Percentiles rank a stretch among this genome's conserved stretches.
phyloP scores from a whole-genome alignment of 2,888 invertebrate species.

The Zhuqinia jingwanae region DNA sequence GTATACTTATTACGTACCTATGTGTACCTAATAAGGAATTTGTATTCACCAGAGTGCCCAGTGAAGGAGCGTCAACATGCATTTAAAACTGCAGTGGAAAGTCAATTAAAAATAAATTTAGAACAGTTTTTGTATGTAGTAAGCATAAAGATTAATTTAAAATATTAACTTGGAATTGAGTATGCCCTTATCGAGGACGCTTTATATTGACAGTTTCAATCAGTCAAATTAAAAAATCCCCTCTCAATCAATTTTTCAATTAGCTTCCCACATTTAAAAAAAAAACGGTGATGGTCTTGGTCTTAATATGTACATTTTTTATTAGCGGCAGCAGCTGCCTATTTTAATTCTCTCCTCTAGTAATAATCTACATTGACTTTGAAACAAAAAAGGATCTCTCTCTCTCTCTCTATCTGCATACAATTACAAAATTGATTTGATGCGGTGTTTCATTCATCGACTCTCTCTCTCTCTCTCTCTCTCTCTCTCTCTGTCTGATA shows the following conservation, averaged over 20 bases:
- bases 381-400: conserved; percentile 29
- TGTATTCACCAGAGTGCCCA: not conserved
- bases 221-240: conserved; percentile 48
- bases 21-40: too few relatives aligned
- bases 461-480: too few relatives aligned
- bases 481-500: too few relatives aligned
- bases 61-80: not conserved
- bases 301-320: conserved; percentile 17
- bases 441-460: conserved; percentile 22
- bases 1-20: too few relatives aligned
- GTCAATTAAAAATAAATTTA: conserved; percentile 1
- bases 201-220: conserved; percentile 43
- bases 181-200: conserved; percentile 6
- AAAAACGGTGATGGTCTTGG: not conserved
- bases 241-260: conserved; percentile 54
- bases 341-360: conserved; percentile 59
- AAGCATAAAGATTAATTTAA: conserved; percentile 25
- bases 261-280: conserved; percentile 23
- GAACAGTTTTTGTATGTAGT: not conserved
- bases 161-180: not conserved
- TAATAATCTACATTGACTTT: conserved; percentile 49
- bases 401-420: too few relatives aligned
- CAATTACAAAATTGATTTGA: not conserved
- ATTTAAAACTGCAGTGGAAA: not conserved
- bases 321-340: conserved; percentile 37